Evolutionary conservation across 2,888 invertebrate genomes (phyloP).

Genomic region (Drosophila phalerata): DNA sequence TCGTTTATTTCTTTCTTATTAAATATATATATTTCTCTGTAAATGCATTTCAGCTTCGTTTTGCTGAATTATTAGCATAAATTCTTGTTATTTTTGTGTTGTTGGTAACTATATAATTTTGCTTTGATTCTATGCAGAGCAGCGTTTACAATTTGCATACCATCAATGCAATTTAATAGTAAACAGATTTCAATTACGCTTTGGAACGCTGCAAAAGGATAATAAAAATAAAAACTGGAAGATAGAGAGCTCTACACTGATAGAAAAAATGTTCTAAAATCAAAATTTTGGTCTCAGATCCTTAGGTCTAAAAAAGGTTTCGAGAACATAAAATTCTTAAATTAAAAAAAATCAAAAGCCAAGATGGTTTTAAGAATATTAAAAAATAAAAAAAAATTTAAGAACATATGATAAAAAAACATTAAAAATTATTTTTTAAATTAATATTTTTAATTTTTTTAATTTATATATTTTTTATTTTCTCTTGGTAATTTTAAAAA

Average conservation of each 20-base stretch:
- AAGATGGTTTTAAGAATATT: too few species aligned
- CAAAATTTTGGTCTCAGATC: too few species aligned
- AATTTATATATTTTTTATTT: too few species aligned
- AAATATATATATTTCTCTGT: background rate
- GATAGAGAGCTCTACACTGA: background rate
- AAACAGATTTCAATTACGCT: conserved; percentile 66
- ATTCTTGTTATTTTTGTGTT: background rate
- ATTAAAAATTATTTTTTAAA: too few species aligned
- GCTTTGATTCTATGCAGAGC: conserved; percentile 44
- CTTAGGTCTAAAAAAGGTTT: too few species aligned
- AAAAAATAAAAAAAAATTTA: too few species aligned
- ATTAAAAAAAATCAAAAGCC: too few species aligned
- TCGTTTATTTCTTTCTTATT: background rate
- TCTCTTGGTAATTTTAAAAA: too few species aligned
- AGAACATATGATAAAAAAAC: too few species aligned
- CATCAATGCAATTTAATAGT: conserved; percentile 46
- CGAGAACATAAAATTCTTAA: too few species aligned
- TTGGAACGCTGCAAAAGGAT: conserved; percentile 23
- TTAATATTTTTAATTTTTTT: too few species aligned
- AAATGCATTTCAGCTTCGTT: background rate
- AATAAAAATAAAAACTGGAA: conserved; percentile 13
- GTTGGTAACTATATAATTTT: conserved; percentile 25
- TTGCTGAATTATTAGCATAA: background rate
- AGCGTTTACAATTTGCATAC: conserved; percentile 55
- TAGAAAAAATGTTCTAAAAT: too few species aligned